These are phyloP conservation scores for Pterocles gutturalis DNA, from an alignment of 2,113 vertebrate species.

Conservation along the genomic window DNA sequence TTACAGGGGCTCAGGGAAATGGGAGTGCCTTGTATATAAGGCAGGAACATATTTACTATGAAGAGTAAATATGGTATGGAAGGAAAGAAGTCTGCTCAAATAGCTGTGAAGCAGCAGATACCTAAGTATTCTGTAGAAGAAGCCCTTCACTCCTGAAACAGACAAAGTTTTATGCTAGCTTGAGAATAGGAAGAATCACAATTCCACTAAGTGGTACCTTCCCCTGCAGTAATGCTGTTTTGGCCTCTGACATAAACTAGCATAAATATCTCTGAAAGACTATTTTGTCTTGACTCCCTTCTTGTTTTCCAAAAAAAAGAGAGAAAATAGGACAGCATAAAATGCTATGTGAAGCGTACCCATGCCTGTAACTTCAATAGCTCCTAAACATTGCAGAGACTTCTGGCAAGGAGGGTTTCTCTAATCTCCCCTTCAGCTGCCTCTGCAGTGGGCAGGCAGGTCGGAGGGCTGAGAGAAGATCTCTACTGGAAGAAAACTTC, in stretches of 20 bases:
- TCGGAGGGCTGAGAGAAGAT: background rate
- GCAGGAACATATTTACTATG: background rate
- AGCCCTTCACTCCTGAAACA: background rate
- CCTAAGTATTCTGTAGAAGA: background rate
- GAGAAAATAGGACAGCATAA: background rate
- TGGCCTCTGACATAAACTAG: background rate
- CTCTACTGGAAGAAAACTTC: background rate
- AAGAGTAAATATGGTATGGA: background rate
- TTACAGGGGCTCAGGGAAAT: background rate
- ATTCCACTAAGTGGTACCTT: background rate
- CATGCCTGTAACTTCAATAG: background rate
- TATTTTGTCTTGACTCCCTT: background rate
- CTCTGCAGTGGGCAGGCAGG: background rate
- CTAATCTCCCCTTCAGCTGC: too few species aligned
- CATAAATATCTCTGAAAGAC: background rate
- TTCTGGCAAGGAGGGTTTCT: background rate
- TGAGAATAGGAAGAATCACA: background rate
- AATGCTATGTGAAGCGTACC: background rate
- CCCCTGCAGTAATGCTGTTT: background rate
- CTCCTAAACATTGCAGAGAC: background rate
- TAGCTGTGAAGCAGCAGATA: background rate
- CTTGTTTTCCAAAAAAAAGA: background rate
- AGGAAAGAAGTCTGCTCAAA: background rate
- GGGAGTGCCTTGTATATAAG: background rate
- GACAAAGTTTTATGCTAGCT: background rate